Evolutionary conservation across 2,113 vertebrate species (phyloP), one percentile per base, ranked within the genome.

Genomic region (Aythya baeri): DNA sequence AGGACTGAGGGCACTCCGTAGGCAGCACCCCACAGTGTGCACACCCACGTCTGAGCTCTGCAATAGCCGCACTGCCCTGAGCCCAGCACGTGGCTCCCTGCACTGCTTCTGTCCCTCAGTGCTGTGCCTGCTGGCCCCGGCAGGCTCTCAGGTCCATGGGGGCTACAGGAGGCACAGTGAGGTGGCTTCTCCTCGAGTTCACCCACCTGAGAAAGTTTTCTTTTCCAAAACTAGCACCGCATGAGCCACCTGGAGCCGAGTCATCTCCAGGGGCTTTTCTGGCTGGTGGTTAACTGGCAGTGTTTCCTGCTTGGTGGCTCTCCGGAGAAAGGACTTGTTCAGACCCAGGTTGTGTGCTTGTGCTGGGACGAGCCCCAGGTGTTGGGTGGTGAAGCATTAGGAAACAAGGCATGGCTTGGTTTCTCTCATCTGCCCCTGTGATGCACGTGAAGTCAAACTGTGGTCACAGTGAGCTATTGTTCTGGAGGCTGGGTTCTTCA

Each of bases 11-110:
- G 76, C 3, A 34, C 52, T 58, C 41, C 54, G 41, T 7, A 8
- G 61, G 61, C 38, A 88, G 55, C 67, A 46, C 62, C 66, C 2
- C 46, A 57, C 59, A 2, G 59, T 1, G 3, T 22, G 41, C 12
- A 6, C 15, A 15, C 13, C 17, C 5, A 46, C 4, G 21, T 4
- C 52, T 23, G 72, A 14, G 21, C 46, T 49, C 11, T 22, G 43
- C 13, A 14, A 44, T 4, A 46, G 71, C 26, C 36, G 34, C 25
- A 61, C 49, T 85, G 13, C 52, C 67, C 50, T n/a, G 20, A 29
- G 11, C 36, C 32, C 50, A 0, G 0, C 10, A 9, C 0, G 0
- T 27, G 0, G 0, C 27, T 79, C 52, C 0, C 2, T 27, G 18
- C 7, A 0, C 3, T 0, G 2, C 68, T 54, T 29, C 46, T 50